Conservation (phyloP, 2,113 vertebrate genomes). For the Larimichthys polyactis region DNA sequence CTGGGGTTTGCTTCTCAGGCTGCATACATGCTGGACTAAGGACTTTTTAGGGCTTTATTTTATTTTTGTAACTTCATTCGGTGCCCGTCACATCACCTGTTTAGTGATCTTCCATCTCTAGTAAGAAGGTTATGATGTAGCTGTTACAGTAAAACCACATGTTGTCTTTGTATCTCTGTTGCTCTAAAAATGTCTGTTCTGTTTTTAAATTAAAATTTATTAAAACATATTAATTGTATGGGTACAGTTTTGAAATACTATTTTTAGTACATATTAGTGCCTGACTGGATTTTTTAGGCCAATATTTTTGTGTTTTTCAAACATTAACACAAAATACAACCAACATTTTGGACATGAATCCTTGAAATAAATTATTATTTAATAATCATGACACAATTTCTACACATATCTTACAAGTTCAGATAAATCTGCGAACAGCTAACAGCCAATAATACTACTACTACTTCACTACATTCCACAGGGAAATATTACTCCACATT, state of each 20-base stretch:
- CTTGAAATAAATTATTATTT: background rate
- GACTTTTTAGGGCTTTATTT: background rate
- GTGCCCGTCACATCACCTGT: too few species aligned
- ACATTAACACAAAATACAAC: background rate
- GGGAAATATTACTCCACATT: background rate
- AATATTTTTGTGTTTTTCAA: background rate
- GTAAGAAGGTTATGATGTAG: background rate
- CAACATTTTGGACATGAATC: background rate
- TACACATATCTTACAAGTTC: background rate
- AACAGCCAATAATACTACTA: background rate
- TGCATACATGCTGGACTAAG: background rate
- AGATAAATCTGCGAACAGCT: background rate
- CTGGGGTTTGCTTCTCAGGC: background rate
- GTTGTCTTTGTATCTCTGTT: slow-evolving; percentile 7
- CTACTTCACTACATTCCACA: background rate
- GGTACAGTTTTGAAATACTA: background rate
- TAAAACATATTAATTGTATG: background rate
- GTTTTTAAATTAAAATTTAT: background rate
- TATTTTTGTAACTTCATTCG: background rate
- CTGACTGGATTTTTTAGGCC: background rate
- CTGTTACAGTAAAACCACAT: slow-evolving; percentile 16
- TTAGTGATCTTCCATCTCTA: background rate
- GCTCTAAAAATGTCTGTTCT: background rate
- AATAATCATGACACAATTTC: background rate
- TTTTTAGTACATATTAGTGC: too few species aligned